Evolutionary conservation across 2,888 invertebrate genomes (phyloP), one percentile per base, ranked within the genome.

Genomic region (Apamea crenata): DNA sequence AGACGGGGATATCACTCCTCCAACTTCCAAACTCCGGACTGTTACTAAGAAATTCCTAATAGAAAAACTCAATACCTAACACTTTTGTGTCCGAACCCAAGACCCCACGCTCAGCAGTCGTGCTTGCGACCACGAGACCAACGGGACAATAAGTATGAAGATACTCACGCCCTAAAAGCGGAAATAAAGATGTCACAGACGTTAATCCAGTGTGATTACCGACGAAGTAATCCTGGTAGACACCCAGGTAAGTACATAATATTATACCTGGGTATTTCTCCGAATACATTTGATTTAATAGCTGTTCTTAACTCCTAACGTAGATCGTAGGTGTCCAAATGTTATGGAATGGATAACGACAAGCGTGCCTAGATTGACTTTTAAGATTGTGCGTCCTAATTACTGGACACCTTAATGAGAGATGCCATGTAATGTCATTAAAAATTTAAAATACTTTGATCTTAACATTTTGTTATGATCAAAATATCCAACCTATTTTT

Each of bases 211-310:
- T 61, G 75, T 74, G 44, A 18, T 40, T 40, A 80, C 10, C 4
- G 7, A 59, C 14, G 25, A 47, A 66, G 47, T 80, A 56, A 70
- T 59, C 61, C n/a, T 50, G 56, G 32, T 80, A 69, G 47, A 25
- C n/a, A 53, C 40, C 21, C 69, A 53, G 53, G 70, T 70, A n/a
- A 36, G 53, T 16, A 53, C 25, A 36, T 53, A 36, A 32, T 16
- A 68, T 29, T 69, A 40, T 2, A 50, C 36, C 59, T 73, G 61
- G n/a, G 25, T 65, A 69, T 56, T 77, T 80, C 80, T 77, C 32
- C 53, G 80, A 81, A 85, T 76, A 85, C 56, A 79, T 85, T 85
- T 81, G 79, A 79, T 80, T 87, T 70, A 47, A 84, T 77, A 71
- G 80, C 61, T 47, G 77, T 81, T 75, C 73, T 70, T 50, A 56